Conservation (phyloP, 2,888 invertebrate species). For the Noctua janthe region DNA sequence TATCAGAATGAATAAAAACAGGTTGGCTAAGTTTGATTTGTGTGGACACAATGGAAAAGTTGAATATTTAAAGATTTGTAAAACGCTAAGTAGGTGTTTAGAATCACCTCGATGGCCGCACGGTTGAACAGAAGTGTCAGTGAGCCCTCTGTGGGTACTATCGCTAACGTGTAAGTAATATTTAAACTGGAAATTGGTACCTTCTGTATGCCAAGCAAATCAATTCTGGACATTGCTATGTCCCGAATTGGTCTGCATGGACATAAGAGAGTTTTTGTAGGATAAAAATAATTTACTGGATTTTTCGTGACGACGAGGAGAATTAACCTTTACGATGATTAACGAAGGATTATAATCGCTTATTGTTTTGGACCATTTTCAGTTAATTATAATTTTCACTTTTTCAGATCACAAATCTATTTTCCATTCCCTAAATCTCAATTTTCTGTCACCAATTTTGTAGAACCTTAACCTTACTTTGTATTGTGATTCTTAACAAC, state of each 20-base stretch:
- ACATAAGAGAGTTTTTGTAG: neutral
- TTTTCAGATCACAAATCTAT: neutral
- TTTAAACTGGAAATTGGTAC: neutral
- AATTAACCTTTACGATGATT: neutral
- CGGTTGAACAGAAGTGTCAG: constrained; percentile 79
- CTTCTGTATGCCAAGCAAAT: neutral
- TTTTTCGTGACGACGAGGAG: neutral
- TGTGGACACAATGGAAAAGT: neutral
- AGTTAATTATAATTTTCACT: neutral
- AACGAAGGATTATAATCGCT: neutral
- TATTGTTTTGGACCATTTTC: neutral
- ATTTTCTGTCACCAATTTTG: neutral
- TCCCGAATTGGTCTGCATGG: neutral
- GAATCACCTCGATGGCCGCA: constrained; percentile 17
- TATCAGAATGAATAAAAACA: constrained; percentile 39
- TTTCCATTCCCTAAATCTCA: neutral
- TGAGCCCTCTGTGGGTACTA: constrained; percentile 80
- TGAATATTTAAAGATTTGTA: constrained; percentile 4
- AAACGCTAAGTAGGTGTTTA: neutral
- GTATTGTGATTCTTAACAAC: too few relatives aligned
- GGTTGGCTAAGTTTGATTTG: constrained; percentile 40
- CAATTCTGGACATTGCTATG: neutral
- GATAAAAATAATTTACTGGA: too few relatives aligned
- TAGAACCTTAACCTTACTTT: neutral
- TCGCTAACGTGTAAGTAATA: constrained; percentile 72